These are phyloP conservation scores for Furcifer pardalis DNA, from an alignment of 2,797 vertebrate species.

Conservation along the genomic window DNA sequence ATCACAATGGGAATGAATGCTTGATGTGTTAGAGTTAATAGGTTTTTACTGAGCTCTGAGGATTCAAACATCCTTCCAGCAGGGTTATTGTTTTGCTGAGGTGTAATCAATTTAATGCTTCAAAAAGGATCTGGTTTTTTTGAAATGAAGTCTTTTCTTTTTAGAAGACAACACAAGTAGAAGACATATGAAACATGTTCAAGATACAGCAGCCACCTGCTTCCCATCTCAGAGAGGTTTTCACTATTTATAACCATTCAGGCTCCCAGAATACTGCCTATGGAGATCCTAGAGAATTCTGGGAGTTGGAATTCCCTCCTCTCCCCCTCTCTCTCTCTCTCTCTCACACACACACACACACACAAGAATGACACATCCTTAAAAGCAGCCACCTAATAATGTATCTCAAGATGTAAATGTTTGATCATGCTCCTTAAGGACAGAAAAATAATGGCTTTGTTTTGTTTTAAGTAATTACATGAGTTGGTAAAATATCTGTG, in stretches of 20 bases:
- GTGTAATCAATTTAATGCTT: conserved; percentile 41
- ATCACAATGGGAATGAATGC: not conserved
- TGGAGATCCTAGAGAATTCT: too few relatives aligned
- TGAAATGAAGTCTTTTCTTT: not conserved
- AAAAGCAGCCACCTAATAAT: not conserved
- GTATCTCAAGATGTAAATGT: not conserved
- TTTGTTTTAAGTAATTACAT: not conserved
- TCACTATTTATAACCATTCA: not conserved
- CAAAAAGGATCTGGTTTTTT: conserved; percentile 21
- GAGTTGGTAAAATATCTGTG: not conserved
- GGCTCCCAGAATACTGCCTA: too few relatives aligned
- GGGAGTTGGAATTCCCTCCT: too few relatives aligned
- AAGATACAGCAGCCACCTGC: not conserved
- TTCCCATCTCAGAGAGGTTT: not conserved
- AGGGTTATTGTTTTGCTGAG: not conserved
- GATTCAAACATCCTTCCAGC: not conserved
- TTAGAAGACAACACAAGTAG: too few relatives aligned
- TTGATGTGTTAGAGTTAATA: not conserved
- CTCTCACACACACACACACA: too few relatives aligned
- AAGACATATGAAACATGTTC: not conserved
- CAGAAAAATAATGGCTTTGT: not conserved
- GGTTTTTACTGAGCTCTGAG: not conserved
- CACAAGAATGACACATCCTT: not conserved
- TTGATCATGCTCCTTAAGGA: not conserved
- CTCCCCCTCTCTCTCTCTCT: too few relatives aligned